phyloP scores from a whole-genome alignment of 2,113 vertebrate species.

The Amia ocellicauda region DNA sequence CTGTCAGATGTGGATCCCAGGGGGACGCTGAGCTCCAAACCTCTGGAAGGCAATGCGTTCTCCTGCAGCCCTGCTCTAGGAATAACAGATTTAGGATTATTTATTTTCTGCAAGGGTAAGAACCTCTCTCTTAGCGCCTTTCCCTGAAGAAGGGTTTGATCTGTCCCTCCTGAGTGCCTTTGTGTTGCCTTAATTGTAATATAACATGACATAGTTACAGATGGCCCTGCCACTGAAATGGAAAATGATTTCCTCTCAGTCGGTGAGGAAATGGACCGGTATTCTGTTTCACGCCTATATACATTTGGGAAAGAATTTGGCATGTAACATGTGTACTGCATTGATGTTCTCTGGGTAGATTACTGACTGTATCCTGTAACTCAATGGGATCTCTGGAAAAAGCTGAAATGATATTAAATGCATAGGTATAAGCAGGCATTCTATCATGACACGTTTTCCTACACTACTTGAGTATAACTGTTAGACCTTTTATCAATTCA shows the following conservation, averaged over 20 bases:
- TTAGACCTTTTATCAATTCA: conserved; percentile 22
- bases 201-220: conserved; percentile 78
- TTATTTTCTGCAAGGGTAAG: conserved; percentile 58
- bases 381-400: background rate
- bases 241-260: conserved; percentile 69
- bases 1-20: conserved; percentile 54
- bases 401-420: conserved; percentile 9
- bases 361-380: conserved; percentile 15
- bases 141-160: conserved; percentile 62
- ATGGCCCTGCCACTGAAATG: conserved; percentile 77
- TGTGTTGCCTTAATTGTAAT: conserved; percentile 65
- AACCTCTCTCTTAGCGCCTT: conserved; percentile 53
- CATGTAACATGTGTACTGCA: conserved; percentile 12
- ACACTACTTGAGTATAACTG: conserved; percentile 7
- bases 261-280: conserved; percentile 71
- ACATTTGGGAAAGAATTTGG: conserved; percentile 4
- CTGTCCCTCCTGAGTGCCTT: conserved; percentile 57
- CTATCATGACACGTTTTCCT: background rate
- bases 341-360: conserved; percentile 23
- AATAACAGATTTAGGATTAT: conserved; percentile 53
- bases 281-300: conserved; percentile 22
- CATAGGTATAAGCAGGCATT: conserved; percentile 5
- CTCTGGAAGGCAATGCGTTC: conserved; percentile 46
- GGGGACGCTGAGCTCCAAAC: conserved; percentile 55
- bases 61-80: conserved; percentile 18